These are phyloP conservation scores for Bruchidius siliquastri DNA, from an alignment of 2,888 invertebrate genomes.

Conservation along the genomic window DNA sequence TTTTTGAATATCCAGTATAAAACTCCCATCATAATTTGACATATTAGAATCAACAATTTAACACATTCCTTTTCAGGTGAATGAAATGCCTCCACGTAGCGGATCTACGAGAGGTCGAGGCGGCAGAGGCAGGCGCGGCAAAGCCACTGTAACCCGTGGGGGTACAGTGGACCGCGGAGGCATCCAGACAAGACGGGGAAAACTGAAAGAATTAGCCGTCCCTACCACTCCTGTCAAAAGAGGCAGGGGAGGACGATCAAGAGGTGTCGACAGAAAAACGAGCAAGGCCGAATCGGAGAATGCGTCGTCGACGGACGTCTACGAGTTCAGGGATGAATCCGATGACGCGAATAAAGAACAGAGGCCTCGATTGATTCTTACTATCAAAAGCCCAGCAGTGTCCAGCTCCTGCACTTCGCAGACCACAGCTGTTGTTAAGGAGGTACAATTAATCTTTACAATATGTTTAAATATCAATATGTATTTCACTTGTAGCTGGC, in stretches of 20 bases:
- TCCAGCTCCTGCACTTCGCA: constrained; percentile 39
- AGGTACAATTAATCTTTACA: constrained; percentile 21
- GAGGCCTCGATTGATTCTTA: constrained; percentile 73
- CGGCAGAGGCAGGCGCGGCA: constrained; percentile 40
- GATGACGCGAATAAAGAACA: constrained; percentile 63
- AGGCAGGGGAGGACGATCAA: constrained; percentile 49
- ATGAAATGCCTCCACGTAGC: constrained; percentile 1
- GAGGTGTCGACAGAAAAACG: constrained; percentile 55
- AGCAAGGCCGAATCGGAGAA: constrained; percentile 55
- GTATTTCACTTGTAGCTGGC: no score
- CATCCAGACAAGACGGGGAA: constrained; percentile 53
- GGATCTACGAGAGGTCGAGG: constrained; percentile 25
- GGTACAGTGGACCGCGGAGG: constrained; percentile 42
- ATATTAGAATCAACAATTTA: no score
- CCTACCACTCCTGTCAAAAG: constrained; percentile 33
- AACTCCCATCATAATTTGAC: no score
- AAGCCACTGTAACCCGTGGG: constrained; percentile 9
- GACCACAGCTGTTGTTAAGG: constrained; percentile 48
- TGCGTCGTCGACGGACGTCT: constrained; percentile 65
- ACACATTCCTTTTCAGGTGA: neutral
- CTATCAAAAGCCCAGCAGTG: constrained; percentile 68
- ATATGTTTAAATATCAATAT: no score
- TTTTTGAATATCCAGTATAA: no score
- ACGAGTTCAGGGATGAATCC: constrained; percentile 88
- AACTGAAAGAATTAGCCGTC: constrained; percentile 20